A percentile compares a stretch with the other conserved stretches of the same genome.
Conservation (phyloP, 2,797 vertebrate genomes). For the Amniataba percoides region DNA sequence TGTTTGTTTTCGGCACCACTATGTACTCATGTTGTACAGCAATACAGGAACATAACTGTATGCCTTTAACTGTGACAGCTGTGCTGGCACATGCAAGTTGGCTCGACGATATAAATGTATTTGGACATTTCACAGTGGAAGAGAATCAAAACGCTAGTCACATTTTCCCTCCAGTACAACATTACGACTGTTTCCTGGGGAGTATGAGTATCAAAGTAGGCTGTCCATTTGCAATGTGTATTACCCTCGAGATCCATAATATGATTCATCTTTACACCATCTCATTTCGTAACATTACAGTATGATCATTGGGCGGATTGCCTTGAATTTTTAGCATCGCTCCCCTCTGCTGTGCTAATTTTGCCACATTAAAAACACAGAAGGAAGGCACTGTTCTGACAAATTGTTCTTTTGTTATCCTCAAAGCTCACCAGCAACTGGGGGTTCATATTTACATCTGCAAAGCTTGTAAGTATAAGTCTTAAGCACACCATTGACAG, state of each 20-base stretch:
- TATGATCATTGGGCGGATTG: conserved; percentile 51
- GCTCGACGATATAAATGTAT: conserved; percentile 47
- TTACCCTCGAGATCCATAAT: conserved; percentile 77
- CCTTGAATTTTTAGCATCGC: conserved; percentile 37
- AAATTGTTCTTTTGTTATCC: conserved; percentile 63
- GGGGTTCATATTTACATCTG: conserved; percentile 67
- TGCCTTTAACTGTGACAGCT: conserved; percentile 49
- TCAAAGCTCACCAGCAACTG: conserved; percentile 53
- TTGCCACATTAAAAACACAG: conserved; percentile 54
- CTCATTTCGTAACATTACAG: conserved; percentile 68
- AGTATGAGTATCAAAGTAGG: conserved; percentile 68
- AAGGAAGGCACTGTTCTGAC: conserved; percentile 51
- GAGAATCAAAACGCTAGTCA: conserved; percentile 59
- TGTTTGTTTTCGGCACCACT: conserved; percentile 18
- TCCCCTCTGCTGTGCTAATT: conserved; percentile 60
- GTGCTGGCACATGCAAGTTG: conserved; percentile 17
- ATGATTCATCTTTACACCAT: conserved; percentile 70
- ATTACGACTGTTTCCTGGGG: conserved; percentile 57
- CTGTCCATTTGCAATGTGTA: conserved; percentile 78
- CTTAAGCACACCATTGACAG: conserved; percentile 69
- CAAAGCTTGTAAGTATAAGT: conserved; percentile 58
- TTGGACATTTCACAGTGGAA: conserved; percentile 43
- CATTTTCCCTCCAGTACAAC: conserved; percentile 33
- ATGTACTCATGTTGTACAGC: conserved; percentile 19
- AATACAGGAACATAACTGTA: conserved; percentile 8